Conservation (phyloP, 2,888 invertebrate genomes). For the Neocrepidodera transversa region DNA sequence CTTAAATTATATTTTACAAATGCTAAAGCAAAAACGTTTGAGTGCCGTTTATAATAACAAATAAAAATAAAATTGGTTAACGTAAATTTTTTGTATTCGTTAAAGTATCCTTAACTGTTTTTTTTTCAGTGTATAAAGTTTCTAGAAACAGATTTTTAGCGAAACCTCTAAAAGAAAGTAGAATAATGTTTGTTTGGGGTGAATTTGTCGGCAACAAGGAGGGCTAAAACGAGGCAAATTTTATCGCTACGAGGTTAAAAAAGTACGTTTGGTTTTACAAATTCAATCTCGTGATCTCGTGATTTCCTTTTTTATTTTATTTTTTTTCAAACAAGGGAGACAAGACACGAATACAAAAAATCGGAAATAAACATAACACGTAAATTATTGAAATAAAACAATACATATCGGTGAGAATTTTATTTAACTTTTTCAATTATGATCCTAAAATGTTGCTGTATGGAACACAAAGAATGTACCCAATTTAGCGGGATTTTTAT, state of each 20-base stretch:
- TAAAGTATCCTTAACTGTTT: no score
- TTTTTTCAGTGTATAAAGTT: not conserved
- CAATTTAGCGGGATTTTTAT: no score
- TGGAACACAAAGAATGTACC: no score
- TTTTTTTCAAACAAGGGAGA: not conserved
- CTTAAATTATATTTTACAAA: no score
- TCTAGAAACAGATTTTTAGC: not conserved
- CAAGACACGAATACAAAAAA: slow-evolving; percentile 4
- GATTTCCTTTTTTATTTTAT: slow-evolving; percentile 20
- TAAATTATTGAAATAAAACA: slow-evolving; percentile 1
- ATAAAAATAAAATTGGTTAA: no score
- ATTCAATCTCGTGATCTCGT: slow-evolving; percentile 22
- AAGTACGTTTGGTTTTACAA: slow-evolving; percentile 24
- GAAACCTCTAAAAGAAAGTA: not conserved
- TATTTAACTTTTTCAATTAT: no score
- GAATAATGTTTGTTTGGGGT: slow-evolving; percentile 11
- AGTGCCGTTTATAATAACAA: no score
- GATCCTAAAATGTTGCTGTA: no score
- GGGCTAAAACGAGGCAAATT: slow-evolving; percentile 17
- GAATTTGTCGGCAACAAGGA: slow-evolving; percentile 4
- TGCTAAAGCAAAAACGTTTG: no score
- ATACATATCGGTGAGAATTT: slow-evolving; percentile 8
- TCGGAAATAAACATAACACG: slow-evolving; percentile 11
- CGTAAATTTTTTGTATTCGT: no score
- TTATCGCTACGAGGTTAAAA: slow-evolving; percentile 12